Evolutionary conservation across 2,888 invertebrate genomes (phyloP), one percentile per base, ranked within the genome.

Genomic region (Parapristionchus giblindavisi): DNA sequence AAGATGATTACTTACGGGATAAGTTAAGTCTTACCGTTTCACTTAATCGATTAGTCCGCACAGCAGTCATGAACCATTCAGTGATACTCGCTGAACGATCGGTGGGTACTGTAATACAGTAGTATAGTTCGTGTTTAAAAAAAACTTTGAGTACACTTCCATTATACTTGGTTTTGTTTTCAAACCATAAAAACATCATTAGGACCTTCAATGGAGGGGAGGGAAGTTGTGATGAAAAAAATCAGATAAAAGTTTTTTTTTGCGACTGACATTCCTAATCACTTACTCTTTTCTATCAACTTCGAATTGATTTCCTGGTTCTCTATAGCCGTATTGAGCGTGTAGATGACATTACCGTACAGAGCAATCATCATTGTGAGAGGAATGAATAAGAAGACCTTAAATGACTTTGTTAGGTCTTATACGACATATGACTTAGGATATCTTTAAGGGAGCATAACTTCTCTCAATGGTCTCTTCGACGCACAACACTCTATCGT

Each of bases 381-480:
- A 0, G 94, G 94, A 3, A 93, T 88, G 52, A 93, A 89, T 17
- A 94, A 91, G 0, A 94, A 89, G 5, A 79, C 77, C 82, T 82
- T 56, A 63, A 80, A 68, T 29, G 21, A 3, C 8, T 54, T 3
- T 36, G 11, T 21, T 48, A 14, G 14, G 14, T 48, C 21, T 48
- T 48, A 48, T 14, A 21, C 48, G 21, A 14, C 48, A 11, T 14
- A 48, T 48, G 11, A 48, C 21, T 48, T 48, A 48, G 11, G 11
- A 14, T 48, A n/a, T n/a, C n/a, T n/a, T n/a, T n/a, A n/a, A n/a
- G n/a, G n/a, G n/a, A n/a, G n/a, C n/a, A n/a, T n/a, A n/a, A n/a
- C n/a, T n/a, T n/a, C n/a, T n/a, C n/a, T n/a, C n/a, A n/a, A n/a
- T n/a, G 17, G 24, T 24, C 27, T 56, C 29, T 3, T 27, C 4